Percentiles rank a stretch among this genome's conserved stretches.
Evolutionary conservation across 2,797 vertebrate species (phyloP).

Genomic region (Pangasius larnaudii): DNA sequence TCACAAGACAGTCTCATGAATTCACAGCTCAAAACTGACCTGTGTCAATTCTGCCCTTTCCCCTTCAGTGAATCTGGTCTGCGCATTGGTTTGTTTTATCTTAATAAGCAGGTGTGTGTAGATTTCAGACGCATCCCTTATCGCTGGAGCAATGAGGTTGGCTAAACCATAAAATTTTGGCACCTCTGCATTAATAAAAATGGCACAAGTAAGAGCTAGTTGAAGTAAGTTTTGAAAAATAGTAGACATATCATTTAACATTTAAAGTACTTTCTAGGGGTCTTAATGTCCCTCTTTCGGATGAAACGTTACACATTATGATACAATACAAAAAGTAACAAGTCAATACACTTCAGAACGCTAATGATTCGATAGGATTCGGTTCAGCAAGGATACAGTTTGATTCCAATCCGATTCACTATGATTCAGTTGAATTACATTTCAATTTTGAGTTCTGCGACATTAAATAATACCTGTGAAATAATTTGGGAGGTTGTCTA

Average conservation of each 20-base stretch:
- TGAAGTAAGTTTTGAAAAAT: not conserved
- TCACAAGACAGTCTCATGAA: not conserved
- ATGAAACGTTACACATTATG: not conserved
- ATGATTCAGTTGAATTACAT: not conserved
- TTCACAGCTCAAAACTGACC: not conserved
- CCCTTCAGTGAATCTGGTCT: not conserved
- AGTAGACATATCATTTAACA: not conserved
- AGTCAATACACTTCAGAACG: not conserved
- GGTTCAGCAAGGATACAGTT: not conserved
- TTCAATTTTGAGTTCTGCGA: not conserved
- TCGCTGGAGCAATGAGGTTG: not conserved
- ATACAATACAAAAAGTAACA: not conserved
- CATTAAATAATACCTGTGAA: not conserved
- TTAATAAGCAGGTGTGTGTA: not conserved
- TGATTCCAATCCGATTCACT: not conserved
- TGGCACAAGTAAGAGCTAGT: not conserved
- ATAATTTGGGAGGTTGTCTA: not conserved
- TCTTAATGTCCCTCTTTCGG: not conserved
- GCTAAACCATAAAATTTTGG: not conserved
- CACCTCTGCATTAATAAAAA: not conserved
- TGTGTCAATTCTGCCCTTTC: not conserved
- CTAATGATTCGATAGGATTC: not conserved
- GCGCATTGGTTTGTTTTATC: not conserved
- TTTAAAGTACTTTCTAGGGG: not conserved
- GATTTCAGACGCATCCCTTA: not conserved